Evolutionary conservation across 1,140 invertebrate genomes (phyloP), one percentile per base, ranked within the genome.

Genomic region (Brachionus manjavacas): DNA sequence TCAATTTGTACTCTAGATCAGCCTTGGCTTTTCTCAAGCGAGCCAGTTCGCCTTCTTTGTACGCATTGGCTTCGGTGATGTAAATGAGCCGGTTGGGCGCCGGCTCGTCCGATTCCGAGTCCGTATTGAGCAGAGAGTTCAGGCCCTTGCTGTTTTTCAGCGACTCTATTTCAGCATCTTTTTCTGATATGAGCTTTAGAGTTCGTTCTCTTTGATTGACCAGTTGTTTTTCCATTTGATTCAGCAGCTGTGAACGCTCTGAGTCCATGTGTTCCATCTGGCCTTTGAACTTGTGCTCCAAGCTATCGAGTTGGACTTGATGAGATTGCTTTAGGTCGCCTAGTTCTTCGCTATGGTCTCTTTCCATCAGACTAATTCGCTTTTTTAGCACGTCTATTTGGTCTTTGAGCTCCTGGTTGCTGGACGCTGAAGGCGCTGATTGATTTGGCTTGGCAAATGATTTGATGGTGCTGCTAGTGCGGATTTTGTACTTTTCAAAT

Each of bases 1-100:
- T 81, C 11, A 81, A 25, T 3, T 68, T 60, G 39, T 81, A 81
- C 64, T 81, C 79, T 4, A 81, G 31, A 14, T 81, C 79, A 6
- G 25, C 31, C 43, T 81, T 81, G 3, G 52, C 35, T 46, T 64
- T 12, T 35, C 79, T 23, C 16, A 81, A 46, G 2, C 64, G 35
- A 31, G 9, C 60, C 7, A 81, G 31, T 14, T 81, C 79, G 23
- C 16, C 39, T 20, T 81, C 52, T 68, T 81, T 60, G 16, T 43
- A 68, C 4, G 79, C 79, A 41, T 46, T 81, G 14, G 52, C 25
- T 66, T 81, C 79, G 8, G n/a, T 64, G 11, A 64, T 11, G 28
- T 81, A 81, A 11, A 81, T 60, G 11, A 81, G 41, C 20, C 72
- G 72, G 25, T 49, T 81, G 23, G 49, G 20, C 35, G 31, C n/a